Evolutionary conservation across 2,888 invertebrate genomes (phyloP), one percentile per base, ranked within the genome.

Genomic region (Pammene fasciana): DNA sequence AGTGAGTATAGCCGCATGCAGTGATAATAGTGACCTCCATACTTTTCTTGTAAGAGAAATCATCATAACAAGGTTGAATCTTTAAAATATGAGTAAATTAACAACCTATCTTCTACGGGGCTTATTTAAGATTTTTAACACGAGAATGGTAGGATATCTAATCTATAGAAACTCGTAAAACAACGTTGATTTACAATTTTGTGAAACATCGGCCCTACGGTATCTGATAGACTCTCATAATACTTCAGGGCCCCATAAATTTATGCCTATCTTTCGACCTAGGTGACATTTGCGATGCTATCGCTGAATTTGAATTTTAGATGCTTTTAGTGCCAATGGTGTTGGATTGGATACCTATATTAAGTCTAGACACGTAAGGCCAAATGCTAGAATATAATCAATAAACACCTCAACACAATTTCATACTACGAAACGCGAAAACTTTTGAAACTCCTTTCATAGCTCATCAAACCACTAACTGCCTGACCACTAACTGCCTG

Each of bases 261-360:
- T 61, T 18, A 52, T 41, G 26, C 18, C 38, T 62, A 52, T 62
- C 52, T 62, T 62, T 41, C 14, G n/a, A 41, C 50, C 50, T 18
- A 41, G 59, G n/a, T 14, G 62, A 62, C 52, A 52, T 52, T 26
- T 41, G 38, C 38, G 52, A 62, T 62, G 41, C 13, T 13, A 62
- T 62, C 41, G 26, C 26, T 38, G 9, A 62, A 50, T 62, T 62
- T 62, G 52, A 52, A 52, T 62, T 62, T 62, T 18, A 62, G 62
- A 52, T 50, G 62, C 38, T 16, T 62, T 52, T 41, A 52, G 62
- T 41, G 36, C 16, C 43, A 3, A 2, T n/a, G 2, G 11, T 5
- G 10, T 38, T 9, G 36, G 48, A 10, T 38, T 9, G 36, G 48
- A 10, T 7, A 48, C 14, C 34, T 46, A 36, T 11, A 48, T 48